Base-by-base conservation (phyloP, 2,113 vertebrate genomes). In the Festucalex cinctus region DNA sequence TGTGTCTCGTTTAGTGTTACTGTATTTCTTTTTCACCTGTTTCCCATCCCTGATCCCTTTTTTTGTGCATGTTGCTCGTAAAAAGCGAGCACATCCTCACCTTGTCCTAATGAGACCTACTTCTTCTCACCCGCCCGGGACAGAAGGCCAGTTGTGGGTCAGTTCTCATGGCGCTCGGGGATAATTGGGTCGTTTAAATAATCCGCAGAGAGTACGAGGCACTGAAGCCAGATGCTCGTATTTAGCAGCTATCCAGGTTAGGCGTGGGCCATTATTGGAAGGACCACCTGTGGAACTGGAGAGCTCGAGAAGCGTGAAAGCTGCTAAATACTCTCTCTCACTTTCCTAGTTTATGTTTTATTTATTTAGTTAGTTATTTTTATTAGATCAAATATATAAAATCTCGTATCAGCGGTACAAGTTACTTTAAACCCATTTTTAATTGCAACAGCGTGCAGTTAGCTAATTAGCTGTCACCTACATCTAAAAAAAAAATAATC, bases 161-260 rank as follows among this genome's bases (percentile, higher is more conserved):
- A 53, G 65, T 65, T 78, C 89, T 83, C 86, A 3, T 16, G 79
- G 82, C 80, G 74, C 68, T 57, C 19, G 1, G 63, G 69, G 78
- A 88, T 93, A 92, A 93, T 91, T 92, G 83, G 82, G 72, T 84
- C 49, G 74, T 88, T 90, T 75, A 85, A 86, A 84, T 81, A 82
- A 87, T 73, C 86, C 79, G 5, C 54, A 51, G 79, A 83, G 87
- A 81, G 81, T 77, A 79, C 66, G 74, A 74, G 51, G 19, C 76
- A 64, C 71, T 28, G 24, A 81, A 77, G 51, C 80, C 71, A 74
- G 68, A 49, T 60, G 68, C 70, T 81, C 84, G 83, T 70, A 86
- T 90, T 83, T 86, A 86, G 83, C 65, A 41, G 51, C 77, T 74
- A 82, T 84, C 79, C 86, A 79, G 85, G 85, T 83, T 84, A 78